Conservation (phyloP, 1,140 invertebrate genomes). For the Cherax quadricarinatus region DNA sequence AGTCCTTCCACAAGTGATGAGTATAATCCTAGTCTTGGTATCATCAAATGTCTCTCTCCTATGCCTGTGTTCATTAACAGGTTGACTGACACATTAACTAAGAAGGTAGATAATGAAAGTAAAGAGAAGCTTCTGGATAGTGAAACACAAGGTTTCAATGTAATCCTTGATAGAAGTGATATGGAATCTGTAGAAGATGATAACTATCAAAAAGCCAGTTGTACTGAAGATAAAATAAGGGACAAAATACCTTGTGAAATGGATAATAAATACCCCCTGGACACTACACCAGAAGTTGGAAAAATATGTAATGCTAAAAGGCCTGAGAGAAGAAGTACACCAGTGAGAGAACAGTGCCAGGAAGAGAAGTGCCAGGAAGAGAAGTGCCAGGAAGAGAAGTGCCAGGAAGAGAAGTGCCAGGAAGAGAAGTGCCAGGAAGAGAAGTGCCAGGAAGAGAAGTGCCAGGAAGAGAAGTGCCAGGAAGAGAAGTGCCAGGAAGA, state of each 20-base stretch:
- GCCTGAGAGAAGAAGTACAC: too few relatives aligned
- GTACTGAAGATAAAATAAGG: neutral
- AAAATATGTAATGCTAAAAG: neutral
- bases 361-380: too few relatives aligned
- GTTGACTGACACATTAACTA: neutral
- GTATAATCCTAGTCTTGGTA: conserved; percentile 19
- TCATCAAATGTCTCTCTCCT: conserved; percentile 24
- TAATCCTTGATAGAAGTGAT: neutral
- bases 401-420: too few relatives aligned
- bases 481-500: too few relatives aligned
- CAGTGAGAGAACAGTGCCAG: too few relatives aligned
- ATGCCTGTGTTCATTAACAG: conserved; percentile 19
- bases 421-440: too few relatives aligned
- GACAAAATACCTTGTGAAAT: neutral
- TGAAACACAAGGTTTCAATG: conserved; percentile 28
- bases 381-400: too few relatives aligned
- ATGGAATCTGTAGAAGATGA: neutral
- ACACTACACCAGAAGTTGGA: neutral
- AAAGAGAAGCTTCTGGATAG: neutral
- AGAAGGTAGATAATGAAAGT: neutral
- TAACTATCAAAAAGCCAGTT: too few relatives aligned
- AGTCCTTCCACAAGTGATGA: conserved; percentile 8
- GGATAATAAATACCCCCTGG: neutral
- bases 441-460: too few relatives aligned
- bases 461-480: too few relatives aligned